Evolutionary conservation across 2,113 vertebrate species (phyloP), one percentile per base, ranked within the genome.

Genomic region (Microtus ochrogaster): DNA sequence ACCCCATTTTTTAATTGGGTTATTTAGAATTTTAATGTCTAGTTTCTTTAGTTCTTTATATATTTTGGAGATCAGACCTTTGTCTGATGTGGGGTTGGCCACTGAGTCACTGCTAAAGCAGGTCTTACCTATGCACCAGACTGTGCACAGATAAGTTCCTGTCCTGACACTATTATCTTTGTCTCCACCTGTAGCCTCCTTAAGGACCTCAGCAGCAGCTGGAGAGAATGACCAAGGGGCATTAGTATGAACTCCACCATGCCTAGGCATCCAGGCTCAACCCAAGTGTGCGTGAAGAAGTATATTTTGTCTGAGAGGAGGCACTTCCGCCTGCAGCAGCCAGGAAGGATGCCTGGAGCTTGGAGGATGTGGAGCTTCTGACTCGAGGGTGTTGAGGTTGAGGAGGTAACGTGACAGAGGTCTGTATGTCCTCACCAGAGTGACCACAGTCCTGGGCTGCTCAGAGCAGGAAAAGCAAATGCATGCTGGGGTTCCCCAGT

Each of bases 181-280:
- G 55, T 58, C 55, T 21, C 55, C 6, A 58, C 19, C 1, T 58
- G 55, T 58, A 21, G 19, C 5, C 55, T 58, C 55, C 55, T 58
- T 19, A 7, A 58, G 55, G 55, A 21, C 55, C 19, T 58, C 19
- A 58, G 55, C 19, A 58, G 55, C 55, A 58, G 55, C 19, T 58
- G 55, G 55, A 58, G 19, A 58, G 55, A 58, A 58, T 58, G 55
- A 58, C 19, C 17, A 58, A 58, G 55, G 5, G 55, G 55, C 5
- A 58, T 58, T 58, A 58, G 11, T 36, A 36, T 66, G 89, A 68
- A 55, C 30, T 55, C 36, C 33, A 58, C 10, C 0, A 66, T 5
- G 21, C 65, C 39, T 1, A 4, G 0, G 2, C 44, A 13, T 30
- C 49, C 13, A 2, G 49, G 49, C 49, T 49, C 55, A 26, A 10